Conservation (phyloP, 2,113 vertebrate genomes). For the Actinemys pallida region DNA sequence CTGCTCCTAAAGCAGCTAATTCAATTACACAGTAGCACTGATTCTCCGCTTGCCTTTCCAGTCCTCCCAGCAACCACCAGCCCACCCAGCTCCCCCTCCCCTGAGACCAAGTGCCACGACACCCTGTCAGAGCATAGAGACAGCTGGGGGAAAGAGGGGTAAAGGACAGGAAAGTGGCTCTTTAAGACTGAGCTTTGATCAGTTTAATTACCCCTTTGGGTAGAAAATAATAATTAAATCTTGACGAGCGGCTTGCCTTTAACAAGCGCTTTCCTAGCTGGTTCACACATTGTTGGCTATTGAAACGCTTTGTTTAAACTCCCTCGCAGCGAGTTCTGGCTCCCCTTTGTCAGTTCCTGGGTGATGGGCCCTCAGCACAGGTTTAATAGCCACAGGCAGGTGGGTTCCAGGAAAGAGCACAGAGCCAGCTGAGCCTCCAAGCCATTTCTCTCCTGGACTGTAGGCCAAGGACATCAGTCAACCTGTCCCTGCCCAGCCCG, state of each 20-base stretch:
- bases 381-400: neutral
- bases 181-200: neutral
- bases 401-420: neutral
- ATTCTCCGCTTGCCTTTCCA: neutral
- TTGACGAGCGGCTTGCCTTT: neutral
- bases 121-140: neutral
- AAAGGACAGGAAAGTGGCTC: rapidly evolving
- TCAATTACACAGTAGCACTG: neutral
- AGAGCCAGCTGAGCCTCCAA: neutral
- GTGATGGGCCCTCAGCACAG: neutral
- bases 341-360: no score
- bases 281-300: neutral
- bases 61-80: neutral
- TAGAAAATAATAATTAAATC: neutral
- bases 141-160: neutral
- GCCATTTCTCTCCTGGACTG: neutral
- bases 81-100: neutral
- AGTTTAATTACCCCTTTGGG: neutral
- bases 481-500: neutral
- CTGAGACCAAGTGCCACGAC: neutral
- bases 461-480: neutral
- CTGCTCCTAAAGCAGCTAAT: neutral
- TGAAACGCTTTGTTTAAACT: neutral
- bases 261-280: neutral
- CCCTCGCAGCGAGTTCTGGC: neutral